Percentiles rank a stretch among this genome's conserved stretches.
Evolutionary conservation across 2,113 vertebrate species (phyloP).

Genomic region (Glareola pratincola): DNA sequence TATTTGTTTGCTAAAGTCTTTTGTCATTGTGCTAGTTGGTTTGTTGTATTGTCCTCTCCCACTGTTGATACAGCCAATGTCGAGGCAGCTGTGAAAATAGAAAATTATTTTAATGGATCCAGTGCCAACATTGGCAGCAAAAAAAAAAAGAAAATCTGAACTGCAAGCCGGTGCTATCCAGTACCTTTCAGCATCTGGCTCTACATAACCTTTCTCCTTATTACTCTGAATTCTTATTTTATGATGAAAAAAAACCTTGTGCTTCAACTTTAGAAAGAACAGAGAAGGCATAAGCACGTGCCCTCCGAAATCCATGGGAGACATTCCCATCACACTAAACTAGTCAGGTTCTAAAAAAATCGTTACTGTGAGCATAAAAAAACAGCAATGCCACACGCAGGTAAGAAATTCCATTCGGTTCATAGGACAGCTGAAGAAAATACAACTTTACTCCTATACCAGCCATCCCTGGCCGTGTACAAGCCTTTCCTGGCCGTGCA

Average conservation of each 20-base stretch:
- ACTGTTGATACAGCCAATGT: rapidly evolving
- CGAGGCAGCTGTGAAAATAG: neutral
- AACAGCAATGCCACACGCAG: neutral
- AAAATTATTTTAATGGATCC: neutral
- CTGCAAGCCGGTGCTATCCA: neutral
- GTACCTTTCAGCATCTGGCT: neutral
- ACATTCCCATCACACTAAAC: neutral
- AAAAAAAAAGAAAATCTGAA: neutral
- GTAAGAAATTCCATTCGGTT: neutral
- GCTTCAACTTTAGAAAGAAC: neutral
- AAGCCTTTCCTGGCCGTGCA: neutral
- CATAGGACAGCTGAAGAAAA: neutral
- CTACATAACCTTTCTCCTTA: neutral
- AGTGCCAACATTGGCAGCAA: neutral
- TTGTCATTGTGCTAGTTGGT: neutral
- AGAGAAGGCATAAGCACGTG: neutral
- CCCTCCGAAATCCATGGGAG: neutral
- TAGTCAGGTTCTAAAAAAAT: neutral
- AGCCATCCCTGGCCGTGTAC: neutral
- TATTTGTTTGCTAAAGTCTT: neutral
- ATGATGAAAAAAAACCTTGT: neutral
- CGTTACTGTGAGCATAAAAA: neutral
- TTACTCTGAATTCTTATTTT: neutral
- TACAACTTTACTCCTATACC: neutral
- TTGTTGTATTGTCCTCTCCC: neutral